Evolutionary conservation across 2,113 vertebrate genomes (phyloP).

Genomic region (Anhinga anhinga): DNA sequence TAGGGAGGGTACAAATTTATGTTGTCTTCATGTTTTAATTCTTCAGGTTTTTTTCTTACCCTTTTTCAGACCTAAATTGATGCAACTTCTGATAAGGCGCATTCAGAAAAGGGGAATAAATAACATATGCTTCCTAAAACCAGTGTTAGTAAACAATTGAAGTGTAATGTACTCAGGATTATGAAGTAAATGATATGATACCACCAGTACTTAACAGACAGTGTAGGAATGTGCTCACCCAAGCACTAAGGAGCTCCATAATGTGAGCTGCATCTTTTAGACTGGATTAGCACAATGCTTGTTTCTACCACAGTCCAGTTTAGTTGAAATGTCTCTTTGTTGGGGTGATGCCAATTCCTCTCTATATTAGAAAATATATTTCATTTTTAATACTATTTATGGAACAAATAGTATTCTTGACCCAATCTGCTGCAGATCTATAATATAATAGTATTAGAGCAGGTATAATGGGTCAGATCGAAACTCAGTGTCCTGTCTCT

Average conservation of each 20-base stretch:
- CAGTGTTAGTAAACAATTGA: neutral
- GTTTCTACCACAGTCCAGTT: neutral
- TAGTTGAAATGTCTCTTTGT: neutral
- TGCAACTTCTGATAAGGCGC: neutral
- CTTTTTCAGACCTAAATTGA: neutral
- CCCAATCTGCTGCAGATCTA: neutral
- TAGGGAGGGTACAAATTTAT: neutral
- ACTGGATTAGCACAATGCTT: neutral
- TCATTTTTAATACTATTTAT: neutral
- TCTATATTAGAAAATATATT: neutral
- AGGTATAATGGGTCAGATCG: fast-evolving
- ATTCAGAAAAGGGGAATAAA: neutral
- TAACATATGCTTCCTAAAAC: neutral
- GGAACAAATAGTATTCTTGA: neutral
- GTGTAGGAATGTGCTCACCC: neutral
- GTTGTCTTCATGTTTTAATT: neutral
- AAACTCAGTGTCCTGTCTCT: neutral
- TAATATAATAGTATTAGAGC: neutral
- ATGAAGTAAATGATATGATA: neutral
- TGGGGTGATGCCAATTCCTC: neutral
- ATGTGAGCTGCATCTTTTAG: neutral
- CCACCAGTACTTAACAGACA: neutral
- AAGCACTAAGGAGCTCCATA: neutral
- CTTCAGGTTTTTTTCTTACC: neutral
- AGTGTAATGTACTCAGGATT: neutral